Evolutionary conservation across 2,888 invertebrate species (phyloP).

Genomic region (Cataglyphis livida): DNA sequence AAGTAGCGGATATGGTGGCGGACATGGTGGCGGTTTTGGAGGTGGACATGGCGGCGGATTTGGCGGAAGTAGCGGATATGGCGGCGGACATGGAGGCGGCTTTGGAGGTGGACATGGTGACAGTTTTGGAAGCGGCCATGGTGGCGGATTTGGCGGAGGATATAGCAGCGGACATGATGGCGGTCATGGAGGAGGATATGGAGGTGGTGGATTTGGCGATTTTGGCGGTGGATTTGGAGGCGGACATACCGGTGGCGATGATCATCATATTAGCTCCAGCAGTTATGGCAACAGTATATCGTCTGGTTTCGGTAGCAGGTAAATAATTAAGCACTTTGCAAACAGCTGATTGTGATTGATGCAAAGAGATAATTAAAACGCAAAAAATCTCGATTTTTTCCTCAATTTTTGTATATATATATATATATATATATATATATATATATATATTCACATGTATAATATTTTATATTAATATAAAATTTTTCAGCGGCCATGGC

Average conservation of each 20-base stretch:
- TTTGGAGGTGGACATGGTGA: conserved; percentile 35
- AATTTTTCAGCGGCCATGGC: conserved; percentile 73
- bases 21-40: conserved; percentile 38
- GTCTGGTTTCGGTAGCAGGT: conserved; percentile 78
- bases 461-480: conserved; percentile 5
- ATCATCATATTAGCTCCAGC: conserved; percentile 66
- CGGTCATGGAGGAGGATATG: conserved; percentile 38
- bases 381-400: not conserved
- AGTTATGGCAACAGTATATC: conserved; percentile 73
- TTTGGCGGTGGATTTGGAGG: conserved; percentile 49
- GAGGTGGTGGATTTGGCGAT: conserved; percentile 38
- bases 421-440: too few species aligned
- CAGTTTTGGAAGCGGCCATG: conserved; percentile 50
- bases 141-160: conserved; percentile 56
- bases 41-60: conserved; percentile 54
- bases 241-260: conserved; percentile 60
- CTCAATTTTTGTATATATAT: not conserved
- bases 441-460: not conserved
- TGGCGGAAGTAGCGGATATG: conserved; percentile 23
- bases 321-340: conserved; percentile 23
- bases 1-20: conserved; percentile 25
- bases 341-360: not conserved
- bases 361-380: not conserved
- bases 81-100: conserved; percentile 26
- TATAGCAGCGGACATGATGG: conserved; percentile 47